Conservation (phyloP, 2,888 invertebrate species). For the Spisula subtruncata region DNA sequence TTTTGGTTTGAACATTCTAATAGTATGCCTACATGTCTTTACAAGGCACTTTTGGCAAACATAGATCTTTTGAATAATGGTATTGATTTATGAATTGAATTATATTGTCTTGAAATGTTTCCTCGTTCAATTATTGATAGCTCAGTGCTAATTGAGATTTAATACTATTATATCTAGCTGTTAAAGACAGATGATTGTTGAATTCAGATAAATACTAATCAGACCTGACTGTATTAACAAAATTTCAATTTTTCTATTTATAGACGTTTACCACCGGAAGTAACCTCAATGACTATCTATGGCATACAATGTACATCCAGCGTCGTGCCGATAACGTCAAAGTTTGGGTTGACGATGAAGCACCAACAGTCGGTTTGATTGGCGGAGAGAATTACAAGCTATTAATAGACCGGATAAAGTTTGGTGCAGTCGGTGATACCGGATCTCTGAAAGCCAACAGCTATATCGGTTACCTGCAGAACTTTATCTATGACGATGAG, state of each 20-base stretch:
- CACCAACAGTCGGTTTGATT: constrained; percentile 67
- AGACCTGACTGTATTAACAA: background rate
- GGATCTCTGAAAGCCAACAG: constrained; percentile 53
- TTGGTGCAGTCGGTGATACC: constrained; percentile 73
- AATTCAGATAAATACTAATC: too few species aligned
- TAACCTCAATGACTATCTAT: constrained; percentile 84
- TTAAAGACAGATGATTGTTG: too few species aligned
- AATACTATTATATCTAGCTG: too few species aligned
- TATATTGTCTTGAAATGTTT: too few species aligned
- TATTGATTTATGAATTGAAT: too few species aligned
- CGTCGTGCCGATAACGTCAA: constrained; percentile 85
- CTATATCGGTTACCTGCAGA: constrained; percentile 83
- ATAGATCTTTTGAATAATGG: too few species aligned
- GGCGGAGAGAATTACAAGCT: constrained; percentile 78
- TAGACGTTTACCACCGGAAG: constrained; percentile 79
- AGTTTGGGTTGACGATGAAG: constrained; percentile 84
- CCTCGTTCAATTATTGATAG: too few species aligned
- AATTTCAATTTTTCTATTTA: constrained; percentile 27
- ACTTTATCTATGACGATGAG: constrained; percentile 77
- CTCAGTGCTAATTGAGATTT: too few species aligned
- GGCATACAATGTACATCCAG: constrained; percentile 86
- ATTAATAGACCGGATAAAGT: constrained; percentile 76
- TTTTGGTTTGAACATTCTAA: too few species aligned
- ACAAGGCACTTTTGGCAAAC: too few species aligned
- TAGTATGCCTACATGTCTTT: too few species aligned